Percentiles rank a stretch among this genome's conserved stretches.
Evolutionary conservation across 53 echinoderm and acorn worm genomes (phyloP).

Genomic region (Holothuria scabra): DNA sequence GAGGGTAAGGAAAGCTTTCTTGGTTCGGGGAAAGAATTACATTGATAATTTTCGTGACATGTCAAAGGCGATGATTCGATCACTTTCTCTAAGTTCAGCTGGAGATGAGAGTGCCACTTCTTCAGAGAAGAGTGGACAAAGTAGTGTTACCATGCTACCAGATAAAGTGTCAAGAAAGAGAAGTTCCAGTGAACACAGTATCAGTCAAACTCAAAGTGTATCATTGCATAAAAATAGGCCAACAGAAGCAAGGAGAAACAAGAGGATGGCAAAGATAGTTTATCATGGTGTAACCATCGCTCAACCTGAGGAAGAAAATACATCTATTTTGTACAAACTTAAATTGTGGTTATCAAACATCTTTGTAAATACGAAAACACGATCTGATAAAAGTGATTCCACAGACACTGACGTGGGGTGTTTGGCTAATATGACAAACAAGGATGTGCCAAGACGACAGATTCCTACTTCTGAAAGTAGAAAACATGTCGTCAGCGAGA

Average conservation of each 20-base stretch:
- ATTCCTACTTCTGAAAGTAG: background rate
- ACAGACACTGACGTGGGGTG: conserved; percentile 29
- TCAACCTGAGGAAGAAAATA: background rate
- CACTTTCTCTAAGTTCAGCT: conserved; percentile 25
- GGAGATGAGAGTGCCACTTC: background rate
- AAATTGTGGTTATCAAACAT: conserved; percentile 19
- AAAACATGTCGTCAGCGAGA: conserved; percentile 23
- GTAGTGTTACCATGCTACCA: too few species aligned
- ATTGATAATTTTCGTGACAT: conserved; percentile 47
- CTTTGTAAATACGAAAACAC: background rate
- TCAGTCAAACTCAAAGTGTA: too few species aligned
- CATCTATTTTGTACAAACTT: background rate
- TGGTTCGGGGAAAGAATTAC: conserved; percentile 18
- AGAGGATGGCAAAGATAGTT: conserved; percentile 5
- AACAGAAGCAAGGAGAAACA: too few species aligned
- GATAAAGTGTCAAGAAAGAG: too few species aligned
- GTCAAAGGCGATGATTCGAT: conserved; percentile 27
- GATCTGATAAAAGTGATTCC: background rate
- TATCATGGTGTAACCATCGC: conserved; percentile 26
- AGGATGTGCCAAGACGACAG: background rate
- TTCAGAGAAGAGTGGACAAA: background rate
- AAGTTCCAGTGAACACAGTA: too few species aligned
- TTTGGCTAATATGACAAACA: background rate
- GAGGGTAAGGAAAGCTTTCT: background rate
- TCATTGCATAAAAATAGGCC: too few species aligned